Conservation (phyloP, 2,113 vertebrate species). For the Raphicerus campestris region DNA sequence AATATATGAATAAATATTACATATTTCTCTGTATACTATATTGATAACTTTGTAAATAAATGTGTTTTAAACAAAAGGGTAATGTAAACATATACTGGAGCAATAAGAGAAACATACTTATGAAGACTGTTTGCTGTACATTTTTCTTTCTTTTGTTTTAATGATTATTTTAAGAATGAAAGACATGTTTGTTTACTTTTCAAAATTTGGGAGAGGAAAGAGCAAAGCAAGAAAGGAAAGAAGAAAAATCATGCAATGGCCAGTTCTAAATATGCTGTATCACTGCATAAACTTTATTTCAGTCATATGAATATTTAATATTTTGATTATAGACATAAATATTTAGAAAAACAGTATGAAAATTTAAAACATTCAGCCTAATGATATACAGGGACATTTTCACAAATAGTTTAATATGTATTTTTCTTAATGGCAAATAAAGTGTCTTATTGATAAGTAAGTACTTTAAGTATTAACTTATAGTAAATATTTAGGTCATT, state of each 20-base stretch:
- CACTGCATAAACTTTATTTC: not conserved
- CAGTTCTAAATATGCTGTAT: not conserved
- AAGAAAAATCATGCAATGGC: not conserved
- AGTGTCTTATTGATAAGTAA: not conserved
- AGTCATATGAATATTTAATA: not conserved
- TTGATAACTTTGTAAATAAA: slow-evolving; percentile 30
- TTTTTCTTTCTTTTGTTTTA: not conserved
- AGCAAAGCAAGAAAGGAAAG: not conserved
- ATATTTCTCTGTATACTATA: not conserved
- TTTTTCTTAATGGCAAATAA: not conserved
- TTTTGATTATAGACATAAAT: not conserved
- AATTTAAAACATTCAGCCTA: not conserved
- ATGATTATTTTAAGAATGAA: not conserved
- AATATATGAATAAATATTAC: not conserved
- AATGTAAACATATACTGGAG: slow-evolving; percentile 30
- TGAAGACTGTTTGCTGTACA: not conserved
- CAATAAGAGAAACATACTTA: slow-evolving; percentile 55
- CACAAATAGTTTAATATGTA: not conserved
- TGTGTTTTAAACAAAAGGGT: not conserved
- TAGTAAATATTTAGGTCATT: not conserved
- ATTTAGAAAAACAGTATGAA: not conserved
- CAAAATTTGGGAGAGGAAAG: not conserved
- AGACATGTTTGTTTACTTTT: not conserved
- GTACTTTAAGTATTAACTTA: not conserved
- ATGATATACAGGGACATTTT: not conserved